Percentiles rank a stretch among this genome's conserved stretches.
Evolutionary conservation across 2,888 invertebrate species (phyloP).

Genomic region (Dynastes tityus): DNA sequence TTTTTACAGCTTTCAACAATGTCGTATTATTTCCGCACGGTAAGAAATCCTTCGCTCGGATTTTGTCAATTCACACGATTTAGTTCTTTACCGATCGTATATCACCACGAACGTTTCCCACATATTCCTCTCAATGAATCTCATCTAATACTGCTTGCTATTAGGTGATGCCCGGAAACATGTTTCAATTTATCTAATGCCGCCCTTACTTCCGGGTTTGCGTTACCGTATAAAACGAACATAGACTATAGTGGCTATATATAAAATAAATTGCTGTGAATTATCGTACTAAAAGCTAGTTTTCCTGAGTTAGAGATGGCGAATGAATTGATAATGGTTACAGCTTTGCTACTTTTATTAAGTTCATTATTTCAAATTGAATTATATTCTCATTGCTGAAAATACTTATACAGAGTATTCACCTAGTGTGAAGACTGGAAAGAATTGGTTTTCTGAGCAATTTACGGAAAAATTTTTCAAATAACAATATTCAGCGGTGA

Average conservation of each 20-base stretch:
- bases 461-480: too few relatives aligned
- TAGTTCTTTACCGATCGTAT: conserved; percentile 4
- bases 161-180: conserved; percentile 18
- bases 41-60: conserved; percentile 11
- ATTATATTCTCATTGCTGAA: conserved; percentile 1
- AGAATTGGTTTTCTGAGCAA: too few relatives aligned
- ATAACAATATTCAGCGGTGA: too few relatives aligned
- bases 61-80: conserved; percentile 31
- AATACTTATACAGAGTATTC: not conserved
- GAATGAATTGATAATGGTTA: not conserved
- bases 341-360: not conserved
- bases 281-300: not conserved
- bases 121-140: conserved; percentile 33
- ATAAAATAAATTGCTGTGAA: conserved; percentile 18
- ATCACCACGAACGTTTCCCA: conserved; percentile 9
- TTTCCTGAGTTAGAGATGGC: not conserved
- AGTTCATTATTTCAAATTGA: not conserved
- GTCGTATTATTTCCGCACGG: conserved; percentile 27
- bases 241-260: conserved; percentile 2
- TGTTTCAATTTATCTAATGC: conserved; percentile 42
- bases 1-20: conserved; percentile 2
- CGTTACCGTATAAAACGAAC: not conserved
- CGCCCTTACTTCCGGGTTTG: conserved; percentile 11
- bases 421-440: too few relatives aligned
- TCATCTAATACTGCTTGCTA: conserved; percentile 12